Conservation (phyloP, 1,140 invertebrate species). For the Sycobia sp. region DNA sequence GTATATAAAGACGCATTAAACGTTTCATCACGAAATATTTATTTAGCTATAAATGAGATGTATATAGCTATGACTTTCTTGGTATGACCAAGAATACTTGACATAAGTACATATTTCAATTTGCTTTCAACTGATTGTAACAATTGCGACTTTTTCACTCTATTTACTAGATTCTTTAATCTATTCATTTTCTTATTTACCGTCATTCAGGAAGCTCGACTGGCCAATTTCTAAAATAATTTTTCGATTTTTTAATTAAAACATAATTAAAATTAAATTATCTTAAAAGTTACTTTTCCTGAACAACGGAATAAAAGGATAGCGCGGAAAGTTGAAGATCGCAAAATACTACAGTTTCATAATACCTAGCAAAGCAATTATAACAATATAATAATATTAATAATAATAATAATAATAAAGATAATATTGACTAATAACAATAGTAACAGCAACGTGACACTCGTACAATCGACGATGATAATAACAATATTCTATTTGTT, state of each 20-base stretch:
- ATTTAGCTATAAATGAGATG: slow-evolving; percentile 20
- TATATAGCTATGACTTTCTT: slow-evolving; percentile 33
- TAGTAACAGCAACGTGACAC: slow-evolving; percentile 39
- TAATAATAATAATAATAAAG: slow-evolving; percentile 17
- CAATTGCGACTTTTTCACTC: slow-evolving; percentile 30
- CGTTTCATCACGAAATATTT: slow-evolving; percentile 33
- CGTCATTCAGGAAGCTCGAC: slow-evolving; percentile 10
- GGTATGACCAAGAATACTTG: slow-evolving; percentile 19
- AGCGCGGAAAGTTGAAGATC: slow-evolving; percentile 32
- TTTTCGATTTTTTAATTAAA: slow-evolving; percentile 6
- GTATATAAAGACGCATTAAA: slow-evolving; percentile 32
- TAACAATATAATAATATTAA: slow-evolving; percentile 26
- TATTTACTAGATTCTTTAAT: slow-evolving; percentile 13
- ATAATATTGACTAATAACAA: slow-evolving; percentile 36
- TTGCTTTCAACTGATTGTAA: slow-evolving; percentile 29
- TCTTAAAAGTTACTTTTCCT: slow-evolving; percentile 1
- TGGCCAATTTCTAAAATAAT: slow-evolving; percentile 7
- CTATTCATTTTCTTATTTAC: slow-evolving; percentile 4
- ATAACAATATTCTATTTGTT: slow-evolving; percentile 31
- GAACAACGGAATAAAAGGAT: slow-evolving; percentile 30
- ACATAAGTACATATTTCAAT: slow-evolving; percentile 34
- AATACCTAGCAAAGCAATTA: slow-evolving; percentile 28
- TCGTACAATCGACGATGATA: slow-evolving; percentile 37
- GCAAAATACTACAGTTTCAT: slow-evolving; percentile 32
- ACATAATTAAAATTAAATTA: slow-evolving; percentile 13